Evolutionary conservation across 2,113 vertebrate genomes (phyloP), one percentile per base, ranked within the genome.

Genomic region (Phalacrocorax brasilianus): DNA sequence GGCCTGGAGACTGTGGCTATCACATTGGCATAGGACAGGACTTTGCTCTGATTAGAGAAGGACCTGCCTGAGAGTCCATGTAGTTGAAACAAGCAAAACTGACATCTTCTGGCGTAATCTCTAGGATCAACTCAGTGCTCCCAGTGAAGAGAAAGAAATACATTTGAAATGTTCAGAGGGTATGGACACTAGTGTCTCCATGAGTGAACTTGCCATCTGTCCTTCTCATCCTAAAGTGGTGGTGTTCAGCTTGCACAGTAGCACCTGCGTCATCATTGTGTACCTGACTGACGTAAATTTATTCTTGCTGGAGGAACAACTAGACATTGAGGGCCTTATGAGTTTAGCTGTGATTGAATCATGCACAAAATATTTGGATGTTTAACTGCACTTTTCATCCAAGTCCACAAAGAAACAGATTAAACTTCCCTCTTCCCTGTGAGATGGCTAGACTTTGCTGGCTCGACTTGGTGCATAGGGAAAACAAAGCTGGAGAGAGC

Each of bases 21-120:
- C 5, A 0, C 1, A 1, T 26, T 53, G 22, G 30, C 1, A 0
- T 56, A 47, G 68, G n/a, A 21, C 12, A 35, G 40, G n/a, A 72
- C 35, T 79, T 67, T 28, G 19, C 24, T 86, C 32, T 72, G n/a
- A 47, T 61, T 72, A 72, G 38, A 65, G 52, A 55, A 75, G 63
- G 62, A 23, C 8, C 45, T 58, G 14, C 32, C 32, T 72, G n/a
- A 47, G 40, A 65, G 66, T 67, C 50, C 38, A 0, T 23, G 52
- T 75, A 67, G 61, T 65, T 58, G 53, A 68, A 88, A 52, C 8
- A 33, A 59, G 22, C 26, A 67, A 81, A 89, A 58, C 13, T n/a
- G 65, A 19, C 50, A 20, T 67, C n/a, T 44, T 84, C 27, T 88
- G 35, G 6, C 59, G 9, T 35, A 68, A 79, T 16, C 44, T 81